phyloP scores from a whole-genome alignment of 2,888 invertebrate species.

The Pelosia muscerda region DNA sequence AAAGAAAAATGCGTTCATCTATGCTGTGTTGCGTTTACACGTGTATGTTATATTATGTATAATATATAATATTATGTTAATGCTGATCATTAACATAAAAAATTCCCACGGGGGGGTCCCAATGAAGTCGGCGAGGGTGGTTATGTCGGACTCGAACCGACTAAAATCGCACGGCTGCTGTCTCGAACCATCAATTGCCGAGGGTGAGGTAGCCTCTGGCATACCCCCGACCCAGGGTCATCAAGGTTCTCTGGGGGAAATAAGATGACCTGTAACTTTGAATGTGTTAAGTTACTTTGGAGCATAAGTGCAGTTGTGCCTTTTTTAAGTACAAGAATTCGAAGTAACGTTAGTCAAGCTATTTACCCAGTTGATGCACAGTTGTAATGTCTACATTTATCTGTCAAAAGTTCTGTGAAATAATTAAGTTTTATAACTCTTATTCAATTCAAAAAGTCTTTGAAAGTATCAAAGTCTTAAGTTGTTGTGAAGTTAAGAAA shows the following conservation, averaged over 20 bases:
- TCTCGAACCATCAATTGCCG: no score
- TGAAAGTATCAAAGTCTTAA: slow-evolving; percentile 8
- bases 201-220: no score
- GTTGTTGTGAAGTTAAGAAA: neutral
- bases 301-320: slow-evolving; percentile 16
- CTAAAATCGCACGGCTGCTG: no score
- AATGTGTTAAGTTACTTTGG: neutral
- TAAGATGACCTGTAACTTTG: neutral
- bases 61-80: no score
- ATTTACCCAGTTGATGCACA: slow-evolving; percentile 27
- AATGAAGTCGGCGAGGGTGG: no score
- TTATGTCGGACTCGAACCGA: no score
- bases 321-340: slow-evolving; percentile 34
- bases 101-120: no score
- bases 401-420: slow-evolving; percentile 26
- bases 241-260: neutral
- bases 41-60: no score
- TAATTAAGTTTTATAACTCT: slow-evolving; percentile 14
- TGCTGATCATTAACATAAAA: no score
- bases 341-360: slow-evolving; percentile 35
- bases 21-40: no score
- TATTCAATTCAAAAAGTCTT: slow-evolving; percentile 8
- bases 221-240: no score
- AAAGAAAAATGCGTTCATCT: no score
- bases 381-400: slow-evolving; percentile 28